A percentile compares a stretch with the other conserved stretches of the same genome.
These are phyloP conservation scores for Heliornis fulica DNA, from an alignment of 2,113 vertebrate species.

Conservation along the genomic window DNA sequence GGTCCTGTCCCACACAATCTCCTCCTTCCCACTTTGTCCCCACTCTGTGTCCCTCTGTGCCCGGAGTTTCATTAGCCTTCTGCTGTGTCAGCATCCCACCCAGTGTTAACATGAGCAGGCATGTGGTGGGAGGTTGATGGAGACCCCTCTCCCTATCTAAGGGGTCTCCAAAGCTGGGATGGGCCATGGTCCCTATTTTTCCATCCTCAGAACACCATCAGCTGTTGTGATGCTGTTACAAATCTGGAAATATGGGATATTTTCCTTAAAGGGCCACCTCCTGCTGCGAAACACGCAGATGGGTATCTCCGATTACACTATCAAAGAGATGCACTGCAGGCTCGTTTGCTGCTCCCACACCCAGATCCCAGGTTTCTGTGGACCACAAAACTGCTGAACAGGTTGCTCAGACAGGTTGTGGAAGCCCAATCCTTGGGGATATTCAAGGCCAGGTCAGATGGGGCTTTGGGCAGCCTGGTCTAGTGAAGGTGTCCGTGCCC, in stretches of 20 bases:
- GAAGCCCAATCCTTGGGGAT: too few relatives aligned
- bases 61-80: accelerated
- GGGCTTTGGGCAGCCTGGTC: too few relatives aligned
- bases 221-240: neutral
- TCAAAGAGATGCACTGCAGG: neutral
- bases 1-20: neutral
- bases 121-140: accelerated
- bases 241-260: neutral
- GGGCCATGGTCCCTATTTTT: accelerated
- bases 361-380: neutral
- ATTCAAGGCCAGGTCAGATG: too few relatives aligned
- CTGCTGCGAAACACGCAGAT: neutral
- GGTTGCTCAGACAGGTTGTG: too few relatives aligned
- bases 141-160: neutral
- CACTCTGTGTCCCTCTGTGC: neutral
- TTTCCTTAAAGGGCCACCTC: neutral
- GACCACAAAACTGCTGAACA: too few relatives aligned
- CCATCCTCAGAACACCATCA: neutral
- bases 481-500: too few relatives aligned
- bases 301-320: neutral
- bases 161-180: neutral
- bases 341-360: neutral
- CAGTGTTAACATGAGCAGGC: neutral
- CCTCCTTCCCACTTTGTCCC: neutral
- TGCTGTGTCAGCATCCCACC: neutral